phyloP scores from a whole-genome alignment of 92 coral and sea anemone genomes.

The Heliopora coerulea region DNA sequence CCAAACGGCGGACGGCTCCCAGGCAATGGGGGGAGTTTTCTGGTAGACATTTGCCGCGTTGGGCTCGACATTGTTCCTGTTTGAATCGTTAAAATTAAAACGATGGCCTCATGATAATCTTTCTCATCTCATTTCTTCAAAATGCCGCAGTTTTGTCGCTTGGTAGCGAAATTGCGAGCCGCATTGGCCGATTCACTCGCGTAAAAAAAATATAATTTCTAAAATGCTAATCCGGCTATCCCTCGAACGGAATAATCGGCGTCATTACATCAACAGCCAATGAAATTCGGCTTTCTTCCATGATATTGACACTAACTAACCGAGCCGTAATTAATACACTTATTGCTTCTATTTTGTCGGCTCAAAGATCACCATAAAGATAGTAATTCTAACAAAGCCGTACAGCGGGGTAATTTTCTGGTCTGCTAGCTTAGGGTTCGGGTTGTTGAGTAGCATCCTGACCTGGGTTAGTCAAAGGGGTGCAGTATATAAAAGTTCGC shows the following conservation, averaged over 20 bases:
- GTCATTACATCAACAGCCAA: conserved; percentile 23
- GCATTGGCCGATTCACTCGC: background rate
- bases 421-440: too few species aligned
- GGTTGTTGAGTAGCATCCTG: too few species aligned
- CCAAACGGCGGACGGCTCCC: conserved; percentile 33
- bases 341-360: conserved; percentile 13
- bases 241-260: background rate
- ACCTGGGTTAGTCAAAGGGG: too few species aligned
- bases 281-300: background rate
- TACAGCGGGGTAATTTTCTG: too few species aligned
- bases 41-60: conserved; percentile 87
- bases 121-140: too few species aligned
- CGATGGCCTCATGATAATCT: background rate
- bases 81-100: too few species aligned
- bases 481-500: too few species aligned
- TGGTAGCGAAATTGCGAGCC: too few species aligned
- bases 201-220: conserved; percentile 13
- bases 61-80: conserved; percentile 84
- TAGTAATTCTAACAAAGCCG: too few species aligned
- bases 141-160: too few species aligned
- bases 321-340: conserved; percentile 25
- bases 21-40: conserved; percentile 92
- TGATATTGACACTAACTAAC: conserved; percentile 11
- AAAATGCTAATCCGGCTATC: conserved; percentile 26
- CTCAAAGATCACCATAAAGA: background rate